A percentile compares a stretch with the other conserved stretches of the same genome.
phyloP scores from a whole-genome alignment of 2,888 invertebrate genomes.

The Caradrina kadenii region DNA sequence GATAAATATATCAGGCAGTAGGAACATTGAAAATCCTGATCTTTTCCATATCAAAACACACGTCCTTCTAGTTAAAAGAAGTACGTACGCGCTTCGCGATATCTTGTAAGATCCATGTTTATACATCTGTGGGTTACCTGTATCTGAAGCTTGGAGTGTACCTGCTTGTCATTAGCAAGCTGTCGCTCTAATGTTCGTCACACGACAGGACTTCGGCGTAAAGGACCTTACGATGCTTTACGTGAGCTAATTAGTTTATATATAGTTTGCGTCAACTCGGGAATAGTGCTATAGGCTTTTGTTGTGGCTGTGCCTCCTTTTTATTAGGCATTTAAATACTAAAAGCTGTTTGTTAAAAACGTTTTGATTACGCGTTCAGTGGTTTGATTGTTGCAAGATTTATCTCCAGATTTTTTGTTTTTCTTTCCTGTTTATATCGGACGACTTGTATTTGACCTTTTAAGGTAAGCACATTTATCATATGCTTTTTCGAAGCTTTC shows the following conservation, averaged over 20 bases:
- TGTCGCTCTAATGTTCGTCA: slow-evolving; percentile 50
- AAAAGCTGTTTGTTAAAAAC: not conserved
- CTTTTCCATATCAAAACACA: not conserved
- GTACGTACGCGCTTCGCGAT: not conserved
- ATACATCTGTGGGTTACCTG: slow-evolving; percentile 46
- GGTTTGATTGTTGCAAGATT: too few relatives aligned
- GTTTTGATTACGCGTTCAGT: too few relatives aligned
- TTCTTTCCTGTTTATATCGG: too few relatives aligned
- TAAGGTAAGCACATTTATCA: too few relatives aligned
- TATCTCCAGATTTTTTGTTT: too few relatives aligned
- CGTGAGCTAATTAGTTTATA: slow-evolving; percentile 67
- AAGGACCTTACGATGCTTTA: slow-evolving; percentile 46
- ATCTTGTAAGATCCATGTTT: slow-evolving; percentile 7
- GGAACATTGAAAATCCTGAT: too few relatives aligned
- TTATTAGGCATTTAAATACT: slow-evolving; percentile 1
- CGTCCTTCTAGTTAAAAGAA: not conserved
- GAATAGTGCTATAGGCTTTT: slow-evolving; percentile 11
- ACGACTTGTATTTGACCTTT: too few relatives aligned
- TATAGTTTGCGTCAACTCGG: slow-evolving; percentile 51
- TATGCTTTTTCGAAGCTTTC: too few relatives aligned
- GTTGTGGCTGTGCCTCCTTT: not conserved
- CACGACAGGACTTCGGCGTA: slow-evolving; percentile 61
- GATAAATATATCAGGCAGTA: too few relatives aligned
- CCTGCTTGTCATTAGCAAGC: slow-evolving; percentile 50
- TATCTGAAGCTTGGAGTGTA: slow-evolving; percentile 13